Conservation (phyloP, 2,113 vertebrate genomes). For the Glaucomys volans region DNA sequence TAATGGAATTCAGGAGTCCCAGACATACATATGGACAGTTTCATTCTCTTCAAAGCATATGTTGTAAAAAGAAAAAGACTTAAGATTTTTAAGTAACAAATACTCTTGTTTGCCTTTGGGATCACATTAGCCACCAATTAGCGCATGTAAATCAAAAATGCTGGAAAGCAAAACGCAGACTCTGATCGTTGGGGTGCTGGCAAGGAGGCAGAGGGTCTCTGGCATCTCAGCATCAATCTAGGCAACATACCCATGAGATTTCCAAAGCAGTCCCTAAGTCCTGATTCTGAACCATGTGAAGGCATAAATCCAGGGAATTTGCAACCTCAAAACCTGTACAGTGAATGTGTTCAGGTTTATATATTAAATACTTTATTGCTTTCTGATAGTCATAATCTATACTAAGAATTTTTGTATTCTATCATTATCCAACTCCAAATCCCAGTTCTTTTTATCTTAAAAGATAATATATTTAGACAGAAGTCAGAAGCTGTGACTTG, state of each 20-base stretch:
- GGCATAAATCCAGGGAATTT: not conserved
- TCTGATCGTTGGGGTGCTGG: not conserved
- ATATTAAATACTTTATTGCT: not conserved
- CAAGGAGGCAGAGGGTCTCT: not conserved
- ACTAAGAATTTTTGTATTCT: not conserved
- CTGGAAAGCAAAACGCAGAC: not conserved
- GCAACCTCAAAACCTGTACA: not conserved
- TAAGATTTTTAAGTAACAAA: conserved; percentile 50
- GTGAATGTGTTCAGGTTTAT: not conserved
- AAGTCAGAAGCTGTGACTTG: not conserved
- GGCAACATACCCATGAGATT: rapidly evolving
- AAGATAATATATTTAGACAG: not conserved
- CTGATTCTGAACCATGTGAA: not conserved
- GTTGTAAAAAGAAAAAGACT: not conserved
- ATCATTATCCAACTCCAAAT: not conserved
- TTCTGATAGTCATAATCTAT: not conserved
- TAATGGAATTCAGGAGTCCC: not conserved
- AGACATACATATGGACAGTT: not conserved
- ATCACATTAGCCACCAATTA: conserved; percentile 69
- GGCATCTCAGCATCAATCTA: not conserved
- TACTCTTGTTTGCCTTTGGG: conserved; percentile 56
- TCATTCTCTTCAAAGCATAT: not conserved
- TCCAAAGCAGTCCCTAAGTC: not conserved
- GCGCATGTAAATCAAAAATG: conserved; percentile 58
- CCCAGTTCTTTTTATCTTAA: not conserved